Percentiles rank a stretch among this genome's conserved stretches.
These are phyloP conservation scores for Rhincodon typus DNA, from an alignment of 2,797 vertebrate genomes.

Conservation along the genomic window DNA sequence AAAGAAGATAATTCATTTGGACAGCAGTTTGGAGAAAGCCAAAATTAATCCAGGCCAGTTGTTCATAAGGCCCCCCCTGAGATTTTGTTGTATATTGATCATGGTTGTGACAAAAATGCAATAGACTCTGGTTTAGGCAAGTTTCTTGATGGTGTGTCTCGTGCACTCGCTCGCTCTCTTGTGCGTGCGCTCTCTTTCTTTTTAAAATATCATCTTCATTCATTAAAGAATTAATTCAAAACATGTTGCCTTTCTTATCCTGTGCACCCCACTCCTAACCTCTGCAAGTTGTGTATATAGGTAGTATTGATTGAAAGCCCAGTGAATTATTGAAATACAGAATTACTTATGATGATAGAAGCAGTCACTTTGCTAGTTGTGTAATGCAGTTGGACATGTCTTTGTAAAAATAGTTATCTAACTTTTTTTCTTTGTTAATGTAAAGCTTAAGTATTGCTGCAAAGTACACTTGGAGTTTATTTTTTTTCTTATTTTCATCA, in stretches of 20 bases:
- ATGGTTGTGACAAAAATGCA: not conserved
- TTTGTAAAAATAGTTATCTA: not conserved
- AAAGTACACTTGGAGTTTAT: no score
- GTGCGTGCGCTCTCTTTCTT: no score
- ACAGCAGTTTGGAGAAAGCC: not conserved
- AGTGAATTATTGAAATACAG: not conserved
- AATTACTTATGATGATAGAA: not conserved
- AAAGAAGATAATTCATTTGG: not conserved
- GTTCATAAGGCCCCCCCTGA: not conserved
- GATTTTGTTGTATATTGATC: not conserved
- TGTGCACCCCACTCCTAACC: no score
- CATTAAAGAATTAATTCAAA: not conserved
- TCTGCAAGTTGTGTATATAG: not conserved
- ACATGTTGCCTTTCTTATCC: not conserved
- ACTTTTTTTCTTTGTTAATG: no score
- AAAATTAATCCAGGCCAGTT: not conserved
- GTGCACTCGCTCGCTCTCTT: no score
- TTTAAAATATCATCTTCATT: no score
- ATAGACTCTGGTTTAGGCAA: not conserved
- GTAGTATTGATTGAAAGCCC: not conserved
- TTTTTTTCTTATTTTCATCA: no score
- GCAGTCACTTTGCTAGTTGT: not conserved
- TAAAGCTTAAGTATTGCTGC: no score
- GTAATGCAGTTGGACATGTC: not conserved
- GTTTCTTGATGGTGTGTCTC: no score